phyloP scores from a whole-genome alignment of 1,140 invertebrate species.

The Colletes latitarsis region DNA sequence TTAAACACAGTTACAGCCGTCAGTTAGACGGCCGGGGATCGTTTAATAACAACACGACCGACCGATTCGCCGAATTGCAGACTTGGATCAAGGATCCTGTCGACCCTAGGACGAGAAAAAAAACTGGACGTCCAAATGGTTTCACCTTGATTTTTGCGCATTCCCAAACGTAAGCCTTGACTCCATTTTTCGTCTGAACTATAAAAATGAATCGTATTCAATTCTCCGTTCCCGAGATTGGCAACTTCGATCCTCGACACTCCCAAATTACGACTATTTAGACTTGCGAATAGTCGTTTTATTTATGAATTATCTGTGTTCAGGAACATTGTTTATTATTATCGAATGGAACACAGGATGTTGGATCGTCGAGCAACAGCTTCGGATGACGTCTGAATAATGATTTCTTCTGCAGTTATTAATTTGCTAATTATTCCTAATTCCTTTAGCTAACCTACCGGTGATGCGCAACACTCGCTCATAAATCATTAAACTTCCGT shows the following conservation, averaged over 20 bases:
- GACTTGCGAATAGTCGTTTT: too few species aligned
- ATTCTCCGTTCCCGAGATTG: too few species aligned
- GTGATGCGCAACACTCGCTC: slow-evolving; percentile 3
- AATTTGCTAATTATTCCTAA: slow-evolving; percentile 18
- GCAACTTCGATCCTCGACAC: too few species aligned
- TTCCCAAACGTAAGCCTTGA: too few species aligned
- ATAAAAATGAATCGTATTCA: too few species aligned
- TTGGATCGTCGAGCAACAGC: neutral
- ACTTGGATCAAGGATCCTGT: neutral
- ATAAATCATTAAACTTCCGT: slow-evolving; percentile 1
- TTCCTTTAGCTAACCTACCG: neutral
- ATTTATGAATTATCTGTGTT: too few species aligned
- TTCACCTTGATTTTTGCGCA: too few species aligned
- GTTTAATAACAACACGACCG: neutral
- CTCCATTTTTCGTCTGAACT: too few species aligned
- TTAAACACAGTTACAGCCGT: slow-evolving; percentile 20
- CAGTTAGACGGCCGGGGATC: neutral
- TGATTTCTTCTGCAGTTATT: neutral
- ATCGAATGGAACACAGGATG: neutral
- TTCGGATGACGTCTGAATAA: neutral
- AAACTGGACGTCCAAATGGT: neutral
- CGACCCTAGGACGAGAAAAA: neutral
- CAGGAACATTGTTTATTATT: neutral
- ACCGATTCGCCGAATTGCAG: neutral
- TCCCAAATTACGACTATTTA: too few species aligned